Evolutionary conservation across 2,797 vertebrate genomes (phyloP).

Genomic region (Sebastes nivosus): DNA sequence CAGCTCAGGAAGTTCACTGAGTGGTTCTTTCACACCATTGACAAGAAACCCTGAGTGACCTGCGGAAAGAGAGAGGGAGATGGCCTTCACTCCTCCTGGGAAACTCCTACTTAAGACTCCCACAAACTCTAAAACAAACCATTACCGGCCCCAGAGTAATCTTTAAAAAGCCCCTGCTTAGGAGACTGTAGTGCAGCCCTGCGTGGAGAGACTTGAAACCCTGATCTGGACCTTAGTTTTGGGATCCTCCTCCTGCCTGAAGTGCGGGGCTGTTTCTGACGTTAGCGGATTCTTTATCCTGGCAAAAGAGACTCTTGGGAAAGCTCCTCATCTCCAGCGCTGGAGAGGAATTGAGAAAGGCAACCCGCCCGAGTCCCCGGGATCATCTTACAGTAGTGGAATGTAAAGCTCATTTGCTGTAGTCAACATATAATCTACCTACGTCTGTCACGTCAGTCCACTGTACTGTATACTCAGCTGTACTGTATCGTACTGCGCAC

Average conservation of each 20-base stretch:
- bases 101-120: conserved; percentile 52
- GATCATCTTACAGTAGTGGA: conserved; percentile 76
- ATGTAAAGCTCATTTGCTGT: conserved; percentile 83
- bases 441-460: conserved; percentile 73
- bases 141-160: conserved; percentile 47
- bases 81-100: conserved; percentile 43
- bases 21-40: conserved; percentile 96
- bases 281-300: conserved; percentile 42
- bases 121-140: conserved; percentile 43
- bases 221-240: conserved; percentile 48
- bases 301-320: conserved; percentile 56
- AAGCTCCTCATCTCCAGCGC: conserved; percentile 39
- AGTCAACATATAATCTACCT: conserved; percentile 78
- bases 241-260: conserved; percentile 33
- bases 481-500: conserved; percentile 74
- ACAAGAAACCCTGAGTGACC: conserved; percentile 89
- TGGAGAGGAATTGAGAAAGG: conserved; percentile 53
- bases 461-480: conserved; percentile 77
- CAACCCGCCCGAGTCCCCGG: conserved; percentile 39
- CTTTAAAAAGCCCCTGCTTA: conserved; percentile 25
- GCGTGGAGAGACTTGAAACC: conserved; percentile 46
- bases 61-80: conserved; percentile 1
- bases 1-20: conserved; percentile 97
- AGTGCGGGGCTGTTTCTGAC: conserved; percentile 37
- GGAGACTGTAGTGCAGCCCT: conserved; percentile 47